phyloP scores from a whole-genome alignment of 2,888 invertebrate species.

The Clunio marinus region DNA sequence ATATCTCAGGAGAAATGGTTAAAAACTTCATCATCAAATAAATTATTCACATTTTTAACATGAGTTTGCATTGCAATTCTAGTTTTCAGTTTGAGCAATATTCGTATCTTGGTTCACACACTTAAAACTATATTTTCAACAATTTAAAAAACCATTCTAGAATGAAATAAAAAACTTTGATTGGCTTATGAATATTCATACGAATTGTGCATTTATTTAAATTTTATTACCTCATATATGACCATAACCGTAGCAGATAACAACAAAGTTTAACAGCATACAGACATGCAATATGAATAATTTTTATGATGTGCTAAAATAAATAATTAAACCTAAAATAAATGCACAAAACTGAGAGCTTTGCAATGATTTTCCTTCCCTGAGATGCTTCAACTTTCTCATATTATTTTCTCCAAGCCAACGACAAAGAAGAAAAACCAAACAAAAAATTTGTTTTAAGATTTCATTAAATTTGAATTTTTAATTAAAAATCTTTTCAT shows the following conservation, averaged over 20 bases:
- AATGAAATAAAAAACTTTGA: constrained; percentile 35
- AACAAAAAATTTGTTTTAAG: background rate
- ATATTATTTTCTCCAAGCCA: too few relatives aligned
- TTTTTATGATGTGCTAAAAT: constrained; percentile 39
- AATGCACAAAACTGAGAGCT: constrained; percentile 19
- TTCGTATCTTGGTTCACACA: too few relatives aligned
- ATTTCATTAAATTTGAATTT: constrained; percentile 13
- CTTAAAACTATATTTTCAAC: too few relatives aligned
- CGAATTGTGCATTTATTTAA: constrained; percentile 38
- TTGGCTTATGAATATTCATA: constrained; percentile 39
- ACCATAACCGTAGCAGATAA: constrained; percentile 37
- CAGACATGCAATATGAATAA: constrained; percentile 38
- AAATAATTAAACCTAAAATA: constrained; percentile 36
- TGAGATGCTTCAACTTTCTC: too few relatives aligned
- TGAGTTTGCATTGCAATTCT: too few relatives aligned
- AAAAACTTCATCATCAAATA: too few relatives aligned
- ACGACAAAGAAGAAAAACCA: too few relatives aligned
- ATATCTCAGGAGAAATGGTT: too few relatives aligned
- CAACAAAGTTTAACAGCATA: constrained; percentile 34
- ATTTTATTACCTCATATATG: constrained; percentile 39
- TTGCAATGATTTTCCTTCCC: background rate
- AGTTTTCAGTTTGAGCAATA: too few relatives aligned
- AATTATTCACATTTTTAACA: too few relatives aligned
- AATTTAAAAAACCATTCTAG: too few relatives aligned
- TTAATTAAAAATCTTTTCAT: constrained; percentile 16